Conservation (phyloP, 2,797 vertebrate species). For the Falco biarmicus region DNA sequence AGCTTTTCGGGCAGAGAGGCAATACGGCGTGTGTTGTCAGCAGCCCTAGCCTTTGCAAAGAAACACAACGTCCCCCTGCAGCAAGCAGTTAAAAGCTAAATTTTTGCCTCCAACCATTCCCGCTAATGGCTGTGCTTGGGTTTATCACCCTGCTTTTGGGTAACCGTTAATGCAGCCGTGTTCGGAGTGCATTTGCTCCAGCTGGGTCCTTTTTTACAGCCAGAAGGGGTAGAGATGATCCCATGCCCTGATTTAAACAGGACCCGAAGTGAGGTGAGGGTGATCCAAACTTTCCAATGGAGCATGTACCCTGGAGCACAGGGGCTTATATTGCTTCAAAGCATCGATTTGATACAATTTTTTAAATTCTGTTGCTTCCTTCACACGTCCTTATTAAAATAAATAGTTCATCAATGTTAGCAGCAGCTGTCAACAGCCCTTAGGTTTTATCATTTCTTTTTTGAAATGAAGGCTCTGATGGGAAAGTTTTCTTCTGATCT, state of each 20-base stretch:
- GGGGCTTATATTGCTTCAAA: background rate
- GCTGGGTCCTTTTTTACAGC: background rate
- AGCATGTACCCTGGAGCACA: background rate
- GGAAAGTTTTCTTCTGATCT: background rate
- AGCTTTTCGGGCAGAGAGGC: background rate
- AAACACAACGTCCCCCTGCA: background rate
- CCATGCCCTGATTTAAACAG: background rate
- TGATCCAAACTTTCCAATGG: background rate
- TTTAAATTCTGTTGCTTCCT: background rate
- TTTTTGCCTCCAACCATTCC: background rate
- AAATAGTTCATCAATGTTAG: background rate
- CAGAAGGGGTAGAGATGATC: background rate
- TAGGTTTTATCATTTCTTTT: background rate
- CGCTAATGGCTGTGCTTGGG: background rate
- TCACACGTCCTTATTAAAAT: background rate
- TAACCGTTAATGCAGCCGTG: background rate
- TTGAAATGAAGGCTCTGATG: background rate
- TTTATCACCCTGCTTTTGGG: background rate
- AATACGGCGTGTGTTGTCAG: accelerated
- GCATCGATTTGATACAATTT: background rate
- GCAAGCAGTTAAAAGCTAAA: background rate
- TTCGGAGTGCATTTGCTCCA: accelerated
- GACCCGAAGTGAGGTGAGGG: background rate
- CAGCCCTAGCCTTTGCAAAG: background rate
- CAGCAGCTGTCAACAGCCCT: background rate